phyloP scores from a whole-genome alignment of 2,888 invertebrate genomes.

The Arrhopalites spinosus region DNA sequence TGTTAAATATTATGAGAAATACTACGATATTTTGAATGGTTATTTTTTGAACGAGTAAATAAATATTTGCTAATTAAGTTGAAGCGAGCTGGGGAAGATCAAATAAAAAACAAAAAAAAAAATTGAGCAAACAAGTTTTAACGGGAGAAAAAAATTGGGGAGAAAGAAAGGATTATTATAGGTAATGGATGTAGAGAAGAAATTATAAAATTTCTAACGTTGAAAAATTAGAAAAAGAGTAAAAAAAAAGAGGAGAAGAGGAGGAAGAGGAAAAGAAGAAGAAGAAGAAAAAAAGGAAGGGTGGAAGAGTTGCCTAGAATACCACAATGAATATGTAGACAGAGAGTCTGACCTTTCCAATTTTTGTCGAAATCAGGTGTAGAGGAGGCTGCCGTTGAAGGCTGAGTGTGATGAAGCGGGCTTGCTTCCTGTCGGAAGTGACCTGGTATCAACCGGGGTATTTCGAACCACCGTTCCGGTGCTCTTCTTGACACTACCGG shows the following conservation, averaged over 20 bases:
- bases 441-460: conserved; percentile 35
- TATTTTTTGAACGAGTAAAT: too few species aligned
- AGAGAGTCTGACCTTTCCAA: conserved; percentile 20
- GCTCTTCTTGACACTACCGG: conserved; percentile 31
- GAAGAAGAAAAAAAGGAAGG: not conserved
- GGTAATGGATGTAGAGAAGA: not conserved
- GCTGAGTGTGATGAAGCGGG: too few species aligned
- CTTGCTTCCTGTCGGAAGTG: conserved; percentile 34
- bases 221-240: conserved; percentile 1
- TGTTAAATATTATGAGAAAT: too few species aligned
- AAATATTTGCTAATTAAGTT: too few species aligned
- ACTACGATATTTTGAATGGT: too few species aligned
- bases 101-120: too few species aligned
- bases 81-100: too few species aligned
- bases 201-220: not conserved
- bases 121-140: too few species aligned
- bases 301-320: not conserved
- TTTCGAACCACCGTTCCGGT: conserved; percentile 38
- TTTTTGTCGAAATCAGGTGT: conserved; percentile 23
- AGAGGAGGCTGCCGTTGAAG: conserved; percentile 19
- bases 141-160: not conserved
- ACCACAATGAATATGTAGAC: conserved; percentile 18
- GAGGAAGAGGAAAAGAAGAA: not conserved
- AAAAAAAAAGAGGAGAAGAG: not conserved
- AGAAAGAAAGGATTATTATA: not conserved